phyloP scores from a whole-genome alignment of 2,888 invertebrate species.

The Coenonympha glycerion region DNA sequence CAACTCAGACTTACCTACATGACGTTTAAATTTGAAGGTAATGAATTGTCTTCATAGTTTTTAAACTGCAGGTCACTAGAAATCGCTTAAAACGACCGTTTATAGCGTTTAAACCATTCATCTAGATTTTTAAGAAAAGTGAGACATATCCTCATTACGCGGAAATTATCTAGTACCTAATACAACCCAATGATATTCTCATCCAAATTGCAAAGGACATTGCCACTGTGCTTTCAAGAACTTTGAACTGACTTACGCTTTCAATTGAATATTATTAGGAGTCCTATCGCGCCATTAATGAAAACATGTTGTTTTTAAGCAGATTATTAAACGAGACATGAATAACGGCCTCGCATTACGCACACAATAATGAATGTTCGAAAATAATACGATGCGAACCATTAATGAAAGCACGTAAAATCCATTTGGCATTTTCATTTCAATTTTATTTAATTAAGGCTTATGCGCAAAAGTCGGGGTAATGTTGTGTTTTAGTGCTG shows the following conservation, averaged over 20 bases:
- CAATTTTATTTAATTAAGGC: slow-evolving; percentile 76
- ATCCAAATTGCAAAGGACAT: neutral
- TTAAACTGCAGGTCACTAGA: too few species aligned
- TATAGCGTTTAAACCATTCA: too few species aligned
- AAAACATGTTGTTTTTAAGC: slow-evolving; percentile 73
- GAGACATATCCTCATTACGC: too few species aligned
- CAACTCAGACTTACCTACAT: too few species aligned
- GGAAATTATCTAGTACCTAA: too few species aligned
- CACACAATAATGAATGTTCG: slow-evolving; percentile 66
- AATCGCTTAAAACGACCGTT: too few species aligned
- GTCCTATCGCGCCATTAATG: slow-evolving; percentile 41
- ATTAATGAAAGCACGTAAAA: slow-evolving; percentile 75
- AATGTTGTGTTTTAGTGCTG: slow-evolving; percentile 44
- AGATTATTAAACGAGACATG: slow-evolving; percentile 70
- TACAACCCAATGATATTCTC: neutral
- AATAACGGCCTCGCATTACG: slow-evolving; percentile 67
- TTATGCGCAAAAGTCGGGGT: slow-evolving; percentile 51
- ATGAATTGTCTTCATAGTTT: too few species aligned
- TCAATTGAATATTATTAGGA: slow-evolving; percentile 22
- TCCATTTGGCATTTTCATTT: slow-evolving; percentile 74
- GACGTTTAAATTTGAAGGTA: too few species aligned
- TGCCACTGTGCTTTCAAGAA: neutral
- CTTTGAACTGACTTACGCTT: slow-evolving; percentile 13
- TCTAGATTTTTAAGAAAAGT: too few species aligned
- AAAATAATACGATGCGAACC: slow-evolving; percentile 70